A percentile compares a stretch with the other conserved stretches of the same genome.
phyloP scores from a whole-genome alignment of 2,797 vertebrate species.

The Enteromius radiatus region DNA sequence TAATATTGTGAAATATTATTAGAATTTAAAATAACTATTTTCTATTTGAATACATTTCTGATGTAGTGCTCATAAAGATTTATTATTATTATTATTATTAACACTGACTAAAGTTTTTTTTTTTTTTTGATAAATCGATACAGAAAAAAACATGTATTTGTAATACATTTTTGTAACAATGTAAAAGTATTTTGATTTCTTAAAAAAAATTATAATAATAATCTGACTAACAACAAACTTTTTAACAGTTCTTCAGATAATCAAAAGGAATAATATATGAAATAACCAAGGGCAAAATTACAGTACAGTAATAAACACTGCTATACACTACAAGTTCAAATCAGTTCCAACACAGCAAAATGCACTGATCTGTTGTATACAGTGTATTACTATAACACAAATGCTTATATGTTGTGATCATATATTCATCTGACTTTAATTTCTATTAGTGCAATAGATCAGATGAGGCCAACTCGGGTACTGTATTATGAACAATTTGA shows the following conservation, averaged over 20 bases:
- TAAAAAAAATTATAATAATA: neutral
- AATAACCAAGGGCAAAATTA: conserved; percentile 2
- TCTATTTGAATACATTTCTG: neutral
- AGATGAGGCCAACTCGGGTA: neutral
- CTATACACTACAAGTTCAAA: neutral
- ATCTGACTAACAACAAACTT: neutral
- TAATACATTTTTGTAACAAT: neutral
- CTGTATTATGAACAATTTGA: neutral
- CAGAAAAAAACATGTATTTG: neutral
- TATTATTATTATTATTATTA: neutral
- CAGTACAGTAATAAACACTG: conserved; percentile 27
- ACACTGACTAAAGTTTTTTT: neutral
- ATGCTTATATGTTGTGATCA: neutral
- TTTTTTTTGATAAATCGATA: neutral
- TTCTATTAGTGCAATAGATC: neutral
- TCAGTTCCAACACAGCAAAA: neutral
- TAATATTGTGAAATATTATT: neutral
- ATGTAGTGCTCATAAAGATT: neutral
- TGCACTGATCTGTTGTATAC: neutral
- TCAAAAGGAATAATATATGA: neutral
- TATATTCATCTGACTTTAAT: neutral
- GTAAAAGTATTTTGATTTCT: neutral
- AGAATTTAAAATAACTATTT: neutral
- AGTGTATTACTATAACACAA: neutral
- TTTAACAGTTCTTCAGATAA: neutral